phyloP scores from a whole-genome alignment of 2,888 invertebrate genomes.

The Tineola bisselliella region DNA sequence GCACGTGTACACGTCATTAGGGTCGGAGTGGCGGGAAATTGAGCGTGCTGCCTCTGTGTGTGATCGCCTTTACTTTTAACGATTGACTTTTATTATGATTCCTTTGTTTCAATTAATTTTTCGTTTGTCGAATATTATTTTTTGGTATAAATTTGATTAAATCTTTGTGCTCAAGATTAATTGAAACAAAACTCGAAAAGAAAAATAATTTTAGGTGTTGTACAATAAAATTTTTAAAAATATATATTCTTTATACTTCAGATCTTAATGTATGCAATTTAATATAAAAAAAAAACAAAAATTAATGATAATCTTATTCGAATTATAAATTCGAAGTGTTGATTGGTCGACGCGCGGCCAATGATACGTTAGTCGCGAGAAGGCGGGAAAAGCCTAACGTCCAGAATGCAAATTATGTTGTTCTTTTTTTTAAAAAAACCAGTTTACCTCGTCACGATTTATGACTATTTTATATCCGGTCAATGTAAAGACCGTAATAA shows the following conservation, averaged over 20 bases:
- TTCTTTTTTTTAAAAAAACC: constrained; percentile 39
- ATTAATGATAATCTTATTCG: constrained; percentile 20
- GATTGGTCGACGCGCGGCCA: constrained; percentile 44
- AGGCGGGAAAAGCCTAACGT: constrained; percentile 60
- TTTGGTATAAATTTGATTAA: too few species aligned
- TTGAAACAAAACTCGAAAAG: too few species aligned
- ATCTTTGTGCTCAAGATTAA: too few species aligned
- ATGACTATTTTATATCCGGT: too few species aligned
- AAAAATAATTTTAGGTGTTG: too few species aligned
- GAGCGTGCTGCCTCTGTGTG: background rate
- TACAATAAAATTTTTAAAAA: too few species aligned
- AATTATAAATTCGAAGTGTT: constrained; percentile 33
- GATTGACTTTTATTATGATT: background rate
- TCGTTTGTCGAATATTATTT: too few species aligned
- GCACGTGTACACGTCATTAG: background rate
- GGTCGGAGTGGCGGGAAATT: background rate
- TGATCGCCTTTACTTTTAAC: background rate
- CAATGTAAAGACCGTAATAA: too few species aligned
- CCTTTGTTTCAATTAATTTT: too few species aligned
- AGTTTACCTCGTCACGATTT: constrained; percentile 33
- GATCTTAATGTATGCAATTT: too few species aligned
- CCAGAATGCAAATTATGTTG: constrained; percentile 52
- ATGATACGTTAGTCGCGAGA: constrained; percentile 33
- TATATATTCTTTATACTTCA: too few species aligned
- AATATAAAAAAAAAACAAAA: too few species aligned